A percentile compares a stretch with the other conserved stretches of the same genome.
Conservation (phyloP, 2,797 vertebrate species). For the Nasua narica region DNA sequence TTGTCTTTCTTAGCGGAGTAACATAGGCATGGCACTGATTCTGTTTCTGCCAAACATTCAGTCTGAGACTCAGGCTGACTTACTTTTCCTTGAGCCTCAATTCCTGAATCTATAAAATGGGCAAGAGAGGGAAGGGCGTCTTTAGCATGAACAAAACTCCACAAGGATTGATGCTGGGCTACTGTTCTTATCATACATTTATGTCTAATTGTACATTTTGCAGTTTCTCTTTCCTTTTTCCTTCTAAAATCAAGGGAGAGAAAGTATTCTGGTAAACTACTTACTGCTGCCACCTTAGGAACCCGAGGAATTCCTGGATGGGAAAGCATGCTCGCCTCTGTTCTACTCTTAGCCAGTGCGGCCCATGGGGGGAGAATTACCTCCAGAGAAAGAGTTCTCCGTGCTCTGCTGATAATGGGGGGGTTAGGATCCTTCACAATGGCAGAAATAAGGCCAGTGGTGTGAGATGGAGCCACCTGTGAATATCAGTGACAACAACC, state of each 20-base stretch:
- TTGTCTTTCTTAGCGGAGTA: neutral
- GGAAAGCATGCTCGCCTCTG: neutral
- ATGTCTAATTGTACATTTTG: neutral
- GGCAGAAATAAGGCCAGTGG: neutral
- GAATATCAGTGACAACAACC: neutral
- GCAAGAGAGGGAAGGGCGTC: neutral
- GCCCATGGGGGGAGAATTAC: neutral
- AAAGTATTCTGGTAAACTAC: neutral
- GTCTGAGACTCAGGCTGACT: neutral
- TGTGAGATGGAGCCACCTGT: neutral
- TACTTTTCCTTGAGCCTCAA: neutral
- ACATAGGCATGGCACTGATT: neutral
- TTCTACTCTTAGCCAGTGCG: neutral
- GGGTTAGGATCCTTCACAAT: neutral
- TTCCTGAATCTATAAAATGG: neutral
- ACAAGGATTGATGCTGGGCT: neutral
- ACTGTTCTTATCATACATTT: neutral
- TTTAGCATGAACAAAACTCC: neutral
- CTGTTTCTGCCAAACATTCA: neutral
- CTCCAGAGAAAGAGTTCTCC: neutral
- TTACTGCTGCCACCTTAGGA: neutral
- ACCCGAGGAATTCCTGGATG: neutral
- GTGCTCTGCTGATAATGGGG: neutral
- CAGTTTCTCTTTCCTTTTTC: neutral
- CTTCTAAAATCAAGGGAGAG: neutral